These are phyloP conservation scores for Passer domesticus DNA, from an alignment of 2,113 vertebrate genomes.

Conservation along the genomic window DNA sequence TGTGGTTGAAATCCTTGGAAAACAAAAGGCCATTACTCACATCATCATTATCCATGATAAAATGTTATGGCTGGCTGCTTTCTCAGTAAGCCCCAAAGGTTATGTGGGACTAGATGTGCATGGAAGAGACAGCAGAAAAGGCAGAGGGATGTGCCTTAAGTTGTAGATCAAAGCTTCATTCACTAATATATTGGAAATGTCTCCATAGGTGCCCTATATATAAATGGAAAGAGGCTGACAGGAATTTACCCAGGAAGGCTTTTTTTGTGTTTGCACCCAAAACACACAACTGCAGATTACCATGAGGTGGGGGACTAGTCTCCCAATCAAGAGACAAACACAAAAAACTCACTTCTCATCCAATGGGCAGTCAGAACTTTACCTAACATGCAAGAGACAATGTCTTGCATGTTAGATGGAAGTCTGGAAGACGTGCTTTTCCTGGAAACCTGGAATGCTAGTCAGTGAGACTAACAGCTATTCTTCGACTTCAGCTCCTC, in stretches of 20 bases:
- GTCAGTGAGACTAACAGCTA: not conserved
- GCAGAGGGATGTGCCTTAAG: not conserved
- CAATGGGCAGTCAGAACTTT: not conserved
- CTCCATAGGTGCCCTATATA: not conserved
- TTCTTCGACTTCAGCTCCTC: not conserved
- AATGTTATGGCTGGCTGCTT: not conserved
- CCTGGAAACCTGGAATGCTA: not conserved
- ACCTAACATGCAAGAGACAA: not conserved
- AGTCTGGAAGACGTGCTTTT: not conserved
- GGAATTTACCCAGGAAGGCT: not conserved
- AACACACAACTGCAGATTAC: not conserved
- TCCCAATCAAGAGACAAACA: not conserved
- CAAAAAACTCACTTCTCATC: not conserved
- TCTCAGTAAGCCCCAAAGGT: not conserved
- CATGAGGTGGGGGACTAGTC: accelerated
- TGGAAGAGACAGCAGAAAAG: not conserved
- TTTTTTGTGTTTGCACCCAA: not conserved
- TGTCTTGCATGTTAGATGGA: not conserved
- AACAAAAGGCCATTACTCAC: not conserved
- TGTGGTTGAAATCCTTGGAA: not conserved
- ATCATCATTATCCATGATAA: not conserved
- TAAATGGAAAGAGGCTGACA: not conserved
- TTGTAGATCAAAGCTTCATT: not conserved
- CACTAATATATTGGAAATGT: not conserved
- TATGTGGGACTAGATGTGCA: not conserved